Conservation (phyloP, 2,888 invertebrate species). For the Nomada ruficornis region DNA sequence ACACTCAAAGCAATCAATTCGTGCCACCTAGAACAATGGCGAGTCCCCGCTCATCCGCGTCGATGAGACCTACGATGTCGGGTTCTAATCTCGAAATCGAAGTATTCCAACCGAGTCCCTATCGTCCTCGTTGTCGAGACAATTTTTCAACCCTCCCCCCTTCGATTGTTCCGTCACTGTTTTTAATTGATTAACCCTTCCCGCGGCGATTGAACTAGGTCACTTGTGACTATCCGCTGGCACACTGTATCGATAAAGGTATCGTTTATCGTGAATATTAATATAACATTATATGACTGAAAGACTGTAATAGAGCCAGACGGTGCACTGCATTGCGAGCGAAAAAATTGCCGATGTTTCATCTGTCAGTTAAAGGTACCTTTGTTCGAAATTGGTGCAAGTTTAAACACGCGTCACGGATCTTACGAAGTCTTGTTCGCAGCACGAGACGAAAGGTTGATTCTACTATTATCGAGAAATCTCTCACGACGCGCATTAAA, state of each 20-base stretch:
- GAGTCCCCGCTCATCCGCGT: conserved; percentile 32
- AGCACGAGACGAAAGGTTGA: too few relatives aligned
- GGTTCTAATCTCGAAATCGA: conserved; percentile 42
- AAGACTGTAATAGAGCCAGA: not conserved
- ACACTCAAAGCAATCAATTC: conserved; percentile 67
- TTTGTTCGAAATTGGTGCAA: too few relatives aligned
- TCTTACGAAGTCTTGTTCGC: too few relatives aligned
- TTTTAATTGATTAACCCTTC: not conserved
- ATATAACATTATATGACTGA: too few relatives aligned
- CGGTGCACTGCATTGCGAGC: not conserved
- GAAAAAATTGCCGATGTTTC: not conserved
- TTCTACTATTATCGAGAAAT: too few relatives aligned
- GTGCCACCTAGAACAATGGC: conserved; percentile 63
- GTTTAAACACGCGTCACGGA: too few relatives aligned
- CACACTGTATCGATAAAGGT: too few relatives aligned
- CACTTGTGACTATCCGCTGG: not conserved
- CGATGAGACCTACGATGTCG: conserved; percentile 19
- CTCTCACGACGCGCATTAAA: too few relatives aligned
- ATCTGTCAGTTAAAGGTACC: too few relatives aligned
- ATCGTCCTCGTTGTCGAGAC: not conserved
- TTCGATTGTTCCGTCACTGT: not conserved
- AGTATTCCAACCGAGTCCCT: not conserved
- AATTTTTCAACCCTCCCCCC: not conserved
- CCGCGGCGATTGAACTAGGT: not conserved
- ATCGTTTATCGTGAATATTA: too few relatives aligned